Evolutionary conservation across 1,140 invertebrate genomes (phyloP).

Genomic region (Saccostrea glomerata): DNA sequence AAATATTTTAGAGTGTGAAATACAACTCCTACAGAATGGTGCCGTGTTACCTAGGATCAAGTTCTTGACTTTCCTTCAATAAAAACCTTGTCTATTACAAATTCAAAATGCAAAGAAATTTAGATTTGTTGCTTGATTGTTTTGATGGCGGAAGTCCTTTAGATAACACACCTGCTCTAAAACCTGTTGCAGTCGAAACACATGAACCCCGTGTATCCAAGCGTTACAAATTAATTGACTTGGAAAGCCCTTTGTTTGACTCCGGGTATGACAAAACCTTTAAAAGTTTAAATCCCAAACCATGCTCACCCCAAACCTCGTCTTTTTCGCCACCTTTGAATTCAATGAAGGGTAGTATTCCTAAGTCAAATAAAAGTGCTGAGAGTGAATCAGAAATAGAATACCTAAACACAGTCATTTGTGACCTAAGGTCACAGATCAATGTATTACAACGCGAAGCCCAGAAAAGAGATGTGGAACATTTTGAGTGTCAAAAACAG

Average conservation of each 20-base stretch:
- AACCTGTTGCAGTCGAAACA: slow-evolving; percentile 8
- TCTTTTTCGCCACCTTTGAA: background rate
- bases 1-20: background rate
- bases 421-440: background rate
- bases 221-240: background rate
- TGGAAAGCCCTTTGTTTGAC: background rate
- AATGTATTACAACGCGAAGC: too few species aligned
- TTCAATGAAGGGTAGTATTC: background rate
- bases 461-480: too few species aligned
- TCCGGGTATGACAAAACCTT: background rate
- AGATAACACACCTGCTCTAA: slow-evolving; percentile 2
- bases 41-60: background rate
- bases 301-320: background rate
- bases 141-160: slow-evolving; percentile 1
- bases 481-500: too few species aligned
- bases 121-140: background rate
- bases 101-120: slow-evolving; percentile 4
- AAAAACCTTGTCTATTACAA: background rate
- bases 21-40: background rate
- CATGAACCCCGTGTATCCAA: background rate
- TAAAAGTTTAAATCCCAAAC: background rate
- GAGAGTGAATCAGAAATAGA: background rate
- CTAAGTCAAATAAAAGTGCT: background rate
- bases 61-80: slow-evolving; percentile 16
- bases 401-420: background rate